Evolutionary conservation across 2,797 vertebrate species (phyloP), one percentile per base, ranked within the genome.

Genomic region (Gymnopithys bicolor): DNA sequence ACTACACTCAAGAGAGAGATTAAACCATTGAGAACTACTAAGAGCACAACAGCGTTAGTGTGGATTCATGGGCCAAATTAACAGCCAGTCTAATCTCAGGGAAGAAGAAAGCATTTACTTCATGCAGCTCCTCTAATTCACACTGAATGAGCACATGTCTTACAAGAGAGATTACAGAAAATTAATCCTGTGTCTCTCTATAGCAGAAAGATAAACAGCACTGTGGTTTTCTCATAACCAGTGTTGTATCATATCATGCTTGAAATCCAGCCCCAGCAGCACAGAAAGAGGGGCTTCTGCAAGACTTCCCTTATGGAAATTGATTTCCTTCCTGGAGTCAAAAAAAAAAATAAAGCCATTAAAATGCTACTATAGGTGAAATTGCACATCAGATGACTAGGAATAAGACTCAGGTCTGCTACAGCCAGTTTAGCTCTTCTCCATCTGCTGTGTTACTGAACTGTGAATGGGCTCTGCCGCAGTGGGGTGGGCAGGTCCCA

Each of bases 141-240:
- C 68, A 60, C 33, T 11, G 5, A 68, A 69, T 49, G 60, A 92
- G 71, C 64, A 77, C 66, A 78, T 19, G 37, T 76, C 82, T 85
- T 85, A 56, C n/a, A 39, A 58, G 30, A 74, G 23, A 90, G 75
- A 85, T 92, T 77, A 74, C 30, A 60, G 41, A 73, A 76, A 73
- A 52, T 58, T 92, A 59, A 76, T 67, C 84, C 64, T 49, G 15
- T 5, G 2, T 11, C 19, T 84, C 66, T 71, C 55, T 43, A 55
- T 32, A 87, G 81, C 60, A 89, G 67, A 63, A 87, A 91, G 89
- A 89, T 39, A 74, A 93, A 74, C 70, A 95, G 48, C 33, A 35
- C 49, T n/a, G 56, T 16, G 1, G 22, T 55, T 53, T 81, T 74
- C 87, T 89, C 39, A 58, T 62, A 77, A 60, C 25, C 46, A 63